phyloP scores from a whole-genome alignment of 2,888 invertebrate species.

The Leptopilina syphax region DNA sequence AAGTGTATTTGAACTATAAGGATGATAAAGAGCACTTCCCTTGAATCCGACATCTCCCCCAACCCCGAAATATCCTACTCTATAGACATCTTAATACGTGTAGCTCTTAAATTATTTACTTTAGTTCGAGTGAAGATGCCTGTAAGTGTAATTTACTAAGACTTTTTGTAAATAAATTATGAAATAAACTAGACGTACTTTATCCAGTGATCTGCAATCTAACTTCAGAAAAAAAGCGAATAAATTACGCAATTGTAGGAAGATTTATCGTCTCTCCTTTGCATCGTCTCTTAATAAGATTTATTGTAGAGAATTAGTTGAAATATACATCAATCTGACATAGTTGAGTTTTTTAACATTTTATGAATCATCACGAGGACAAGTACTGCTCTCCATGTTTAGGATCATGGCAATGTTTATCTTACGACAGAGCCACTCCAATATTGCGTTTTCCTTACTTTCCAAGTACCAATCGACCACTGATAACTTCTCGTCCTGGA shows the following conservation, averaged over 20 bases:
- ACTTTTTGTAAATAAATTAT: constrained; percentile 76
- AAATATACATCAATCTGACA: constrained; percentile 67
- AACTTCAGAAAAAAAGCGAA: constrained; percentile 46
- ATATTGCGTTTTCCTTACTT: constrained; percentile 81
- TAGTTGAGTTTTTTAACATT: constrained; percentile 51
- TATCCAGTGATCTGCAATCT: constrained; percentile 68
- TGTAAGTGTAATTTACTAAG: constrained; percentile 76
- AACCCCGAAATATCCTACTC: constrained; percentile 73
- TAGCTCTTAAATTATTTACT: constrained; percentile 76
- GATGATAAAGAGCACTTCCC: constrained; percentile 64
- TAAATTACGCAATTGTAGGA: constrained; percentile 40
- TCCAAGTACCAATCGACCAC: constrained; percentile 84
- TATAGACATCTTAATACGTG: constrained; percentile 76
- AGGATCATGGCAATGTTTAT: constrained; percentile 86
- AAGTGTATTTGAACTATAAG: constrained; percentile 28
- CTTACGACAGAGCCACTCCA: constrained; percentile 86
- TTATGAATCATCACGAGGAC: constrained; percentile 55
- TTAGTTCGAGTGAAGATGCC: constrained; percentile 76
- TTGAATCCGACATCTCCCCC: constrained; percentile 71
- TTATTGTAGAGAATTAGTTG: constrained; percentile 68
- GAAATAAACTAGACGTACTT: constrained; percentile 76
- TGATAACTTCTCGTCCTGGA: constrained; percentile 80
- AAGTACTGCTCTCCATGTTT: constrained; percentile 83
- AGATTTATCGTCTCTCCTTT: constrained; percentile 48
- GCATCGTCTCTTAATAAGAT: constrained; percentile 54